A percentile compares a stretch with the other conserved stretches of the same genome.
Evolutionary conservation across 2,797 vertebrate species (phyloP).

Genomic region (Peromyscus eremicus): DNA sequence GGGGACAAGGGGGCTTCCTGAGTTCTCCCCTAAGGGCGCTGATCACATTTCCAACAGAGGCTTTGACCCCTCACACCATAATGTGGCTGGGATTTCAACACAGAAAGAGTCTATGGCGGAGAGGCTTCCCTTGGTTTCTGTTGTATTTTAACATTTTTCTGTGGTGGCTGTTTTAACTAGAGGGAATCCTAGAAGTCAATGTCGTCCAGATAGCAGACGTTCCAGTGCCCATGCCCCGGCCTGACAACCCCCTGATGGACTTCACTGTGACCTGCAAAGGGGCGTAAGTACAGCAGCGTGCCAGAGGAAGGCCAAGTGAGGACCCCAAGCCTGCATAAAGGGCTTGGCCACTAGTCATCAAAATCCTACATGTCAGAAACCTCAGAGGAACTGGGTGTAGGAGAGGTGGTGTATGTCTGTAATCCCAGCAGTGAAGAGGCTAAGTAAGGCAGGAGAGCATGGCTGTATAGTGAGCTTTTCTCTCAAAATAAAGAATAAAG

Average conservation of each 20-base stretch:
- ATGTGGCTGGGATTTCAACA: not conserved
- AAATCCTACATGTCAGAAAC: not conserved
- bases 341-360: not conserved
- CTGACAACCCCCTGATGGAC: constrained; percentile 90
- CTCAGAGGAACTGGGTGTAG: not conserved
- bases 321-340: not conserved
- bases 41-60: not conserved
- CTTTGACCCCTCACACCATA: not conserved
- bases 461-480: not conserved
- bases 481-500: not conserved
- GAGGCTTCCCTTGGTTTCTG: constrained; percentile 53
- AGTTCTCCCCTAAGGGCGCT: not conserved
- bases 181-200: constrained; percentile 89
- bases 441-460: not conserved
- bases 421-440: not conserved
- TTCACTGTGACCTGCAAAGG: constrained; percentile 95
- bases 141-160: constrained; percentile 11
- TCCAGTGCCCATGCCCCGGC: constrained; percentile 85
- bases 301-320: not conserved
- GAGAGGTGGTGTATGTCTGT: accelerated
- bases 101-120: no score
- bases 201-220: constrained; percentile 89
- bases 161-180: constrained; percentile 84
- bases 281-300: constrained; percentile 88
- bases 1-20: not conserved